These are phyloP conservation scores for Drosophila flavopinicola DNA, from an alignment of 2,888 invertebrate genomes.

Conservation along the genomic window DNA sequence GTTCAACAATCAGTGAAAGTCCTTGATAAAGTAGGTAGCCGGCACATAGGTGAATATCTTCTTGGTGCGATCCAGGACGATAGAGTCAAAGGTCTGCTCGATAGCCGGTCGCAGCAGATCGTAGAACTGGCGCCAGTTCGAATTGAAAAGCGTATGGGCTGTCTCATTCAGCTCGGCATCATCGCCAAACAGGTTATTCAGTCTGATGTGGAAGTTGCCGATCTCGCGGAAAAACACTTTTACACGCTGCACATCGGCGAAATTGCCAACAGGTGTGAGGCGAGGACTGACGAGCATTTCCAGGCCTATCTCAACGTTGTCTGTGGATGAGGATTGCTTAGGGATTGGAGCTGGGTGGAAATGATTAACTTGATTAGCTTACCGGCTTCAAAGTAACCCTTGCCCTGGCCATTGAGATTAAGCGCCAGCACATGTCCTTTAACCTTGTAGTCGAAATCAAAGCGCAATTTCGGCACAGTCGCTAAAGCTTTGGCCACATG, in stretches of 20 bases:
- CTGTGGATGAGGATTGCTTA: constrained; percentile 16
- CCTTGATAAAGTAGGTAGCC: constrained; percentile 79
- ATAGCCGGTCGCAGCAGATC: constrained; percentile 88
- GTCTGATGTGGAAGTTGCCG: constrained; percentile 87
- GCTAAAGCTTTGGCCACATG: constrained; percentile 72
- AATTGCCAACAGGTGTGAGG: constrained; percentile 82
- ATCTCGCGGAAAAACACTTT: constrained; percentile 86
- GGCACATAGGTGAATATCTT: constrained; percentile 88
- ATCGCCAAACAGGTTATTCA: constrained; percentile 87
- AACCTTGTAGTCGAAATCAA: constrained; percentile 88
- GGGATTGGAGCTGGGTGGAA: no score
- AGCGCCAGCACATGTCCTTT: constrained; percentile 88
- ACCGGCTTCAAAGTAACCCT: constrained; percentile 86
- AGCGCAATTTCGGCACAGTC: constrained; percentile 87
- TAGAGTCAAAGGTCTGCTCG: constrained; percentile 88
- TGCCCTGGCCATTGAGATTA: constrained; percentile 87
- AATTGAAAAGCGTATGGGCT: constrained; percentile 88
- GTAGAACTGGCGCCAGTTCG: constrained; percentile 89
- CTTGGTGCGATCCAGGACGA: constrained; percentile 87
- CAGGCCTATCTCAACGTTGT: constrained; percentile 37
- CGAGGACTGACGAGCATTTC: constrained; percentile 43
- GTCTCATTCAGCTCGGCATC: constrained; percentile 85
- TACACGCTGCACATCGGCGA: constrained; percentile 87
- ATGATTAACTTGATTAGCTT: constrained; percentile 85
- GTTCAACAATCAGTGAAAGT: constrained; percentile 48